Percentiles rank a stretch among this genome's conserved stretches.
phyloP scores from a whole-genome alignment of 2,113 vertebrate genomes.

The Semnornis frantzii region DNA sequence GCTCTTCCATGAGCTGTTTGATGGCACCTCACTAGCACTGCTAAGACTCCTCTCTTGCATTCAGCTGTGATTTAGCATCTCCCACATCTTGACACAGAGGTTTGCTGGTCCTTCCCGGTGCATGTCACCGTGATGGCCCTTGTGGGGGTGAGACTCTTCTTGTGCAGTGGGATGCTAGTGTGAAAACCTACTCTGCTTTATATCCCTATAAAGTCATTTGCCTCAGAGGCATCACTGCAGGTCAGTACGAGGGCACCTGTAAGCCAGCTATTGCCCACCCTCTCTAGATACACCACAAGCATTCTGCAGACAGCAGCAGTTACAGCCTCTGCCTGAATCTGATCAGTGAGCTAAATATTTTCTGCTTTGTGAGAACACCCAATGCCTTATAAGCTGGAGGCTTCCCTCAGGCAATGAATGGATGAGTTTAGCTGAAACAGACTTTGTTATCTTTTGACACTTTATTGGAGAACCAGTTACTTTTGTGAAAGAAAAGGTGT shows the following conservation, averaged over 20 bases:
- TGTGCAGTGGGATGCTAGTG: accelerated
- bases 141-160: background rate
- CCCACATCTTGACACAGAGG: background rate
- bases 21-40: background rate
- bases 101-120: background rate
- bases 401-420: conserved; percentile 51
- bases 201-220: background rate
- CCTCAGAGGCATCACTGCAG: background rate
- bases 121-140: background rate
- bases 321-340: background rate
- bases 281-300: background rate
- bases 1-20: background rate
- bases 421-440: conserved; percentile 57
- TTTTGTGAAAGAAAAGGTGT: conserved; percentile 17
- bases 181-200: background rate
- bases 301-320: background rate
- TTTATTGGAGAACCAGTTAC: conserved; percentile 45
- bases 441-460: conserved; percentile 48
- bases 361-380: background rate
- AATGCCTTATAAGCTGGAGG: conserved; percentile 34
- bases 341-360: background rate
- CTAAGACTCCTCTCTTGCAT: background rate
- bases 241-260: background rate
- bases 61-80: background rate
- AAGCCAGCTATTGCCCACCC: background rate